phyloP scores from a whole-genome alignment of 2,113 vertebrate species.

The Notothenia rossii region DNA sequence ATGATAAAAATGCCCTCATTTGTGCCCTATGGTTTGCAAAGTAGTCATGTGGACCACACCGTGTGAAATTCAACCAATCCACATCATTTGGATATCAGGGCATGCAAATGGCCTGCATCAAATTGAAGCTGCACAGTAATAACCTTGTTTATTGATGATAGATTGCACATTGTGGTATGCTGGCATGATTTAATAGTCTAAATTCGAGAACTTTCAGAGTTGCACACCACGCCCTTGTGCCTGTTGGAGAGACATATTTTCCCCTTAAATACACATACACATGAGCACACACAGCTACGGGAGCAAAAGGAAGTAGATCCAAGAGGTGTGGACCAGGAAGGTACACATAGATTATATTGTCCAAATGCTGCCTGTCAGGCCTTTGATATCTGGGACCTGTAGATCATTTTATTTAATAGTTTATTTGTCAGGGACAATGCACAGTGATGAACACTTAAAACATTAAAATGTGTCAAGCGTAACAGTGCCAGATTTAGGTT shows the following conservation, averaged over 20 bases:
- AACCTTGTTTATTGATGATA: background rate
- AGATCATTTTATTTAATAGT: too few species aligned
- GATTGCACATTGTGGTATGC: background rate
- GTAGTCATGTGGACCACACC: background rate
- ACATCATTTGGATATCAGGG: background rate
- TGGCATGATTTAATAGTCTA: background rate
- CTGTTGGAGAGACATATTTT: conserved; percentile 15
- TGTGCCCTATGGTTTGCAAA: background rate
- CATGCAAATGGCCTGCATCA: background rate
- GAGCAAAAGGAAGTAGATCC: conserved; percentile 50
- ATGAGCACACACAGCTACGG: background rate
- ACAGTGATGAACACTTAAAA: too few species aligned
- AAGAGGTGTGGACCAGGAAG: conserved; percentile 60
- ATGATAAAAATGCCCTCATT: background rate
- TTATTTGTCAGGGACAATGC: too few species aligned
- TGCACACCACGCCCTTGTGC: conserved; percentile 3
- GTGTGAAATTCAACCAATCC: background rate
- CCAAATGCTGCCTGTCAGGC: background rate
- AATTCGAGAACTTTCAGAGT: background rate
- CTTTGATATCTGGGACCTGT: conserved; percentile 10
- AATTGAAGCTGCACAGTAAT: background rate
- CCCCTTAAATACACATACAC: background rate
- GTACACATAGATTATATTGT: conserved; percentile 37
- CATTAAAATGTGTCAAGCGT: too few species aligned
- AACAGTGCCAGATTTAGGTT: too few species aligned